phyloP scores from a whole-genome alignment of 1,140 invertebrate genomes.

The Anastatus disparis region DNA sequence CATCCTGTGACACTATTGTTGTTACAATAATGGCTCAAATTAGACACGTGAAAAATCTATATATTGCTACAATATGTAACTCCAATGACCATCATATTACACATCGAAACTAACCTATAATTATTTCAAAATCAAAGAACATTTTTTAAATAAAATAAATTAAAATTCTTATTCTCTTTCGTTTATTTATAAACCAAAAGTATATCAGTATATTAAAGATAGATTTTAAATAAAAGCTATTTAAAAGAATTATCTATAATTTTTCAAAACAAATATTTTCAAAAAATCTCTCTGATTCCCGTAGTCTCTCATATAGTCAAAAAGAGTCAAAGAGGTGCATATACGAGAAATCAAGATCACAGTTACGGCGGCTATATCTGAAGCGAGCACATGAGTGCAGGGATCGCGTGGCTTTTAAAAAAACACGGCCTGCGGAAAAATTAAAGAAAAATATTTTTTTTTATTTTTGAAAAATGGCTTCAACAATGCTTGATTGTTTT shows the following conservation, averaged over 20 bases:
- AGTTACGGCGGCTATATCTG: not conserved
- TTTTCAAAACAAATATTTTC: not conserved
- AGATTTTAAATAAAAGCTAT: not conserved
- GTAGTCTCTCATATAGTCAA: constrained; percentile 9
- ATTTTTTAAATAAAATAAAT: too few species aligned
- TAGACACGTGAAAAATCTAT: too few species aligned
- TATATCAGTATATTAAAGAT: too few species aligned
- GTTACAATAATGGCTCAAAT: too few species aligned
- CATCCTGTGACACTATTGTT: too few species aligned
- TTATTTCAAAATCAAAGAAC: too few species aligned
- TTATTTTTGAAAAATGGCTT: constrained; percentile 45
- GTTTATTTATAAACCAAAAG: too few species aligned
- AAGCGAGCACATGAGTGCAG: constrained; percentile 10
- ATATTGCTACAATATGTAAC: too few species aligned
- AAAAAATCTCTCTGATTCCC: not conserved
- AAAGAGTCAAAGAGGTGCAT: constrained; percentile 26
- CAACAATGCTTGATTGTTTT: constrained; percentile 64
- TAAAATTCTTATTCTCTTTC: too few species aligned
- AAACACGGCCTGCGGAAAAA: not conserved
- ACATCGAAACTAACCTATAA: too few species aligned
- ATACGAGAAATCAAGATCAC: not conserved
- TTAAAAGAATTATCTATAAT: not conserved
- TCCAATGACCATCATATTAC: too few species aligned
- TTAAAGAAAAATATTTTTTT: not conserved
- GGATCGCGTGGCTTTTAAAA: constrained; percentile 4